phyloP scores from a whole-genome alignment of 2,888 invertebrate species.

The Leucoma salicis region DNA sequence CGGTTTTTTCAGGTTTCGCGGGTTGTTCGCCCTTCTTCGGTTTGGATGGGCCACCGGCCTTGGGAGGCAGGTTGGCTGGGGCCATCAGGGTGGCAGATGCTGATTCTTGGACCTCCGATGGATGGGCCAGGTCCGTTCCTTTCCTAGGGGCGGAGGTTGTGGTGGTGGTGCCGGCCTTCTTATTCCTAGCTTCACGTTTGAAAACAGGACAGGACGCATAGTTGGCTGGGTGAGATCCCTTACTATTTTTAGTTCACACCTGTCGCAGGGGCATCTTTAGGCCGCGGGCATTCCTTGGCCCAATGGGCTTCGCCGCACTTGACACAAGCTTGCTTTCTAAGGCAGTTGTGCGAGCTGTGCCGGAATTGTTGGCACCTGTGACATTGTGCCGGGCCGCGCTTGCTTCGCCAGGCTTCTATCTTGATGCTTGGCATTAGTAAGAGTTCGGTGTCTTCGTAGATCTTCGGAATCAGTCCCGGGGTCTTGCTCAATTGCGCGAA shows the following conservation, averaged over 20 bases:
- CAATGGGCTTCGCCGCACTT: not conserved
- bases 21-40: no score
- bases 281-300: not conserved
- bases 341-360: not conserved
- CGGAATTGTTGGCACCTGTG: constrained; percentile 22
- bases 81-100: no score
- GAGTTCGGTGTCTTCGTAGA: constrained; percentile 2
- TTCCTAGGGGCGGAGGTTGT: no score
- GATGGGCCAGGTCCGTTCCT: no score
- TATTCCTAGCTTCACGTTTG: no score
- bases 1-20: no score
- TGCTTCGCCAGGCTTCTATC: constrained; percentile 17
- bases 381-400: constrained; percentile 14
- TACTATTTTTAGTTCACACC: not conserved
- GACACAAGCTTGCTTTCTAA: not conserved
- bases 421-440: constrained; percentile 10
- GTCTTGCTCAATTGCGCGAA: not conserved
- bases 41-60: no score
- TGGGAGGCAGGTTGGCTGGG: no score
- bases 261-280: not conserved
- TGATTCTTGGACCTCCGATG: no score
- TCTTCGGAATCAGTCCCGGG: not conserved
- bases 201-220: not conserved
- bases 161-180: no score
- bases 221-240: not conserved